A percentile compares a stretch with the other conserved stretches of the same genome.
Conservation (phyloP, 1,140 invertebrate genomes). For the Drosophila bocqueti region DNA sequence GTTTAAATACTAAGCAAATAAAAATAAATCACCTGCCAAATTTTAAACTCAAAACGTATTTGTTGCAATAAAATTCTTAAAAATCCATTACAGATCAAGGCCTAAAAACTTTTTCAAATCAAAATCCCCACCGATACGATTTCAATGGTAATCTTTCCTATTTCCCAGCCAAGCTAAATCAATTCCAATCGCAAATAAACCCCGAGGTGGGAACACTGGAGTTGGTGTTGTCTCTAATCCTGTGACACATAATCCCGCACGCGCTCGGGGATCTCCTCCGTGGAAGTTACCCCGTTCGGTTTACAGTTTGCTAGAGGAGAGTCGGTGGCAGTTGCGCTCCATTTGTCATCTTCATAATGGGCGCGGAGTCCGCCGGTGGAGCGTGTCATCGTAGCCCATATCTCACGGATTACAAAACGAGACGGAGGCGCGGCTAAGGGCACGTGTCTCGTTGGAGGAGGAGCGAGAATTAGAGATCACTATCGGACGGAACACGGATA, state of each 20-base stretch:
- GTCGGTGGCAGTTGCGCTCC: slow-evolving; percentile 60
- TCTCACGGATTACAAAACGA: slow-evolving; percentile 61
- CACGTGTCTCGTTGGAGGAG: slow-evolving; percentile 50
- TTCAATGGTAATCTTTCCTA: slow-evolving; percentile 7
- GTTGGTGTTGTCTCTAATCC: slow-evolving; percentile 56
- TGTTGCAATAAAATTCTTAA: neutral
- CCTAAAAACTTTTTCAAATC: too few relatives aligned
- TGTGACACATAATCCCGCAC: slow-evolving; percentile 63
- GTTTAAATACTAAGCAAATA: too few relatives aligned
- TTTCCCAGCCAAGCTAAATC: slow-evolving; percentile 25
- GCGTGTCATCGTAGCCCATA: slow-evolving; percentile 58
- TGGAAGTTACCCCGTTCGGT: slow-evolving; percentile 46
- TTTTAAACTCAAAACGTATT: too few relatives aligned
- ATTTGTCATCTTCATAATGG: slow-evolving; percentile 80
- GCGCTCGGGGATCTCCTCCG: slow-evolving; percentile 22
- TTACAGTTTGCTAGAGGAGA: neutral
- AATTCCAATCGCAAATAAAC: slow-evolving; percentile 17
- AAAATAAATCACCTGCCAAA: too few relatives aligned
- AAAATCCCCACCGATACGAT: neutral
- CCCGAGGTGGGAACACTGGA: slow-evolving; percentile 26
- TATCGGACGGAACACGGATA: slow-evolving; percentile 61
- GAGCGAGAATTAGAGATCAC: slow-evolving; percentile 44
- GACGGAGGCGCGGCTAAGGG: slow-evolving; percentile 27
- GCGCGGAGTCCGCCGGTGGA: slow-evolving; percentile 49
- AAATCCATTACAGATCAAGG: neutral